These are phyloP conservation scores for Tychaedon coryphoeus DNA, from an alignment of 2,113 vertebrate species.

Conservation along the genomic window DNA sequence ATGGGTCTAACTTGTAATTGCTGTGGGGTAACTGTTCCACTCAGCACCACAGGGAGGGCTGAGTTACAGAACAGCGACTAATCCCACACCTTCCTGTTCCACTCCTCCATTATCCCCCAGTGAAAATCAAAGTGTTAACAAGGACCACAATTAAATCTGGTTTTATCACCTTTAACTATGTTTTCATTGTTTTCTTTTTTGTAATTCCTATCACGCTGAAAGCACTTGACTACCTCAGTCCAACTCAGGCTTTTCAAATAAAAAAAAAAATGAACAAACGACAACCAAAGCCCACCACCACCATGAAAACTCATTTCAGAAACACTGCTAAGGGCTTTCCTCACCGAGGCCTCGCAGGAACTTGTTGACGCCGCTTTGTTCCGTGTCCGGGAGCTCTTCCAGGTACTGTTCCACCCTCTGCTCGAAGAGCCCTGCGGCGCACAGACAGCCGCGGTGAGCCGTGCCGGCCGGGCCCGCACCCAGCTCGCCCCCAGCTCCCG, in stretches of 20 bases:
- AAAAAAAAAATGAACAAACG: fast-evolving
- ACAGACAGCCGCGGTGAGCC: too few species aligned
- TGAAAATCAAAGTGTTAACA: background rate
- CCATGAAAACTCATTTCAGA: background rate
- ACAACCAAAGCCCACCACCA: too few species aligned
- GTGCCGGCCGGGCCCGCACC: background rate
- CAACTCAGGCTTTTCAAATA: background rate
- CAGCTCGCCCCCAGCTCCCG: background rate
- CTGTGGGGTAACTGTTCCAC: background rate
- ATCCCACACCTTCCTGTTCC: background rate
- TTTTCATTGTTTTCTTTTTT: background rate
- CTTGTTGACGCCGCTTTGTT: conserved; percentile 98
- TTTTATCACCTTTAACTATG: background rate
- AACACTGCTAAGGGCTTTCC: background rate
- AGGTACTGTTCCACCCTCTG: conserved; percentile 95
- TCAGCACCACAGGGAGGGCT: background rate
- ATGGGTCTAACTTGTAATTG: background rate
- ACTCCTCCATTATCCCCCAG: fast-evolving
- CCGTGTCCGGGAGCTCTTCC: conserved; percentile 95
- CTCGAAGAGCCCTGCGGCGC: conserved; percentile 76
- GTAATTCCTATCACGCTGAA: background rate
- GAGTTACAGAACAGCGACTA: fast-evolving
- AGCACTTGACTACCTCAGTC: background rate
- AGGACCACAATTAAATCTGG: background rate
- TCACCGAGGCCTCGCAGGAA: conserved; percentile 96